phyloP scores from a whole-genome alignment of 2,113 vertebrate species.

The Misgurnus anguillicaudatus region DNA sequence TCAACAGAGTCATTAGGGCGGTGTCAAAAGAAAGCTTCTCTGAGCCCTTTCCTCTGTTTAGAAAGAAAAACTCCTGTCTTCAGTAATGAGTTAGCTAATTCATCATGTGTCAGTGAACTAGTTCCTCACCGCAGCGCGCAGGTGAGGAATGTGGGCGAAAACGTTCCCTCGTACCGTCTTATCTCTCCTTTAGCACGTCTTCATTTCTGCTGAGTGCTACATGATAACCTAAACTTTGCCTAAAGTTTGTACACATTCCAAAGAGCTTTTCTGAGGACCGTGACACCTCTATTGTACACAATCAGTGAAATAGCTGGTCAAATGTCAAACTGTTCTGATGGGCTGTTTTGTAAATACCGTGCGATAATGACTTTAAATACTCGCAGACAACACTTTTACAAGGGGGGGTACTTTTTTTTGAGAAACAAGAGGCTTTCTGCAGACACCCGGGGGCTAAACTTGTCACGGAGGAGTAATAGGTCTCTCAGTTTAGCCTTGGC shows the following conservation, averaged over 20 bases:
- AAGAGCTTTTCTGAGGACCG: conserved; percentile 63
- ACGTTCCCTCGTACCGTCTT: conserved; percentile 39
- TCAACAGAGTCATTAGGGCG: conserved; percentile 37
- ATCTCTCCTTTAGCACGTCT: conserved; percentile 52
- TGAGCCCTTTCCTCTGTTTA: conserved; percentile 38
- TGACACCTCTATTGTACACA: conserved; percentile 70
- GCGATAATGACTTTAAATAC: conserved; percentile 72
- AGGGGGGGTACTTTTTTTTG: conserved; percentile 64
- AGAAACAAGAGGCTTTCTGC: conserved; percentile 61
- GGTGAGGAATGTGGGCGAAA: conserved; percentile 51
- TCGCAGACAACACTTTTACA: conserved; percentile 69
- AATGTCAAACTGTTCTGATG: conserved; percentile 66
- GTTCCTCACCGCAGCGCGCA: conserved; percentile 37
- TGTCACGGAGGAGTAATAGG: conserved; percentile 64
- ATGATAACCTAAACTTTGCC: conserved; percentile 61
- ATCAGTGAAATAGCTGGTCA: conserved; percentile 63
- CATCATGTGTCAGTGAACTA: conserved; percentile 49
- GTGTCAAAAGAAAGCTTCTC: conserved; percentile 34
- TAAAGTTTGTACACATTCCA: conserved; percentile 71
- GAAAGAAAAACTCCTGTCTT: conserved; percentile 35
- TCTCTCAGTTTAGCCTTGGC: conserved; percentile 56
- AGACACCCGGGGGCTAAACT: conserved; percentile 64
- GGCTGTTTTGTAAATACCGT: conserved; percentile 65
- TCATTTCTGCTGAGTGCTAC: conserved; percentile 63
- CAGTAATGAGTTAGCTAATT: conserved; percentile 49